Evolutionary conservation across 2,797 vertebrate genomes (phyloP).

Genomic region (Danio aesculapii): DNA sequence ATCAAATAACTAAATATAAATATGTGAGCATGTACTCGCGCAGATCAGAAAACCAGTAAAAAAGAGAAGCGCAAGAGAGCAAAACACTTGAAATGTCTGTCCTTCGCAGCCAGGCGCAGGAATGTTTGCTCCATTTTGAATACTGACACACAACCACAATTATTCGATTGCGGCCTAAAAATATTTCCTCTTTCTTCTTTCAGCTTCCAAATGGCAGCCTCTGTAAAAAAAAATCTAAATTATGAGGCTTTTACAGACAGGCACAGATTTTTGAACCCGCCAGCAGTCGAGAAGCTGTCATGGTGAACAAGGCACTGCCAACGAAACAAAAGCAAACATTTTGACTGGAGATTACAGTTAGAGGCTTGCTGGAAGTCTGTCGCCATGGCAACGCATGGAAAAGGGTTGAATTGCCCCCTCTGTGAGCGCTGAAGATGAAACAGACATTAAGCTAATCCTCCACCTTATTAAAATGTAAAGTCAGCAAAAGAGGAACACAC

Average conservation of each 20-base stretch:
- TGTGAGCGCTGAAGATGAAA: slow-evolving; percentile 58
- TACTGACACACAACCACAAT: slow-evolving; percentile 51
- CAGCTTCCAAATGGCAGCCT: slow-evolving; percentile 50
- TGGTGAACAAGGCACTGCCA: slow-evolving; percentile 58
- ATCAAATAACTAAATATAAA: neutral
- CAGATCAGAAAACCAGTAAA: neutral
- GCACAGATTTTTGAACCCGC: slow-evolving; percentile 50
- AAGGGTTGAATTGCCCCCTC: slow-evolving; percentile 49
- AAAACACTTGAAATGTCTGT: neutral
- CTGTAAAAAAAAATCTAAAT: slow-evolving; percentile 27
- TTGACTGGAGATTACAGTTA: slow-evolving; percentile 64
- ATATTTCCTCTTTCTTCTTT: slow-evolving; percentile 50
- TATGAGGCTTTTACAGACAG: slow-evolving; percentile 57
- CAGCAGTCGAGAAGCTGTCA: slow-evolving; percentile 59
- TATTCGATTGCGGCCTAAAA: slow-evolving; percentile 56
- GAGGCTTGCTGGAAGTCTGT: slow-evolving; percentile 63
- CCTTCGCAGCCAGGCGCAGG: neutral
- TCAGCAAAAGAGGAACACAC: slow-evolving; percentile 59
- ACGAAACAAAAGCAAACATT: slow-evolving; percentile 64
- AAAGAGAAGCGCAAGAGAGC: too few relatives aligned
- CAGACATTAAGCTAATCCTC: slow-evolving; percentile 64
- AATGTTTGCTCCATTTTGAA: slow-evolving; percentile 32
- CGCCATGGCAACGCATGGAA: slow-evolving; percentile 61
- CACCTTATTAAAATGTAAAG: slow-evolving; percentile 66
- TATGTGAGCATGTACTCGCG: neutral